Percentiles rank a stretch among this genome's conserved stretches.
Conservation (phyloP, 35 echinoderm and acorn worm genomes). For the Patiria miniata region DNA sequence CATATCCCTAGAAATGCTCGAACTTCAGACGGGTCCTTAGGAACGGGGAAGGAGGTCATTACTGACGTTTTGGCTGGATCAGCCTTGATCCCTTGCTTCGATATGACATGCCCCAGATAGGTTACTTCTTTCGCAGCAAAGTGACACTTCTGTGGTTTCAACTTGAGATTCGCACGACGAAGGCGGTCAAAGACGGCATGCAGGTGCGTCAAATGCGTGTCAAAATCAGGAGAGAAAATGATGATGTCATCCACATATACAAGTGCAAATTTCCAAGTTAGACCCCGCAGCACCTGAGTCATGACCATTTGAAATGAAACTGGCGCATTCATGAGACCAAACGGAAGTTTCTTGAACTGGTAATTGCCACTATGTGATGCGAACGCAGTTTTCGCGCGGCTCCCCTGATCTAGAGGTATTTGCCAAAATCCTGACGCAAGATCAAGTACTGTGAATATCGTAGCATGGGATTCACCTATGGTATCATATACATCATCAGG, state of each 20-base stretch:
- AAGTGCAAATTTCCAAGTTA: slow-evolving; percentile 44
- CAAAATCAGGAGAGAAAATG: slow-evolving; percentile 21
- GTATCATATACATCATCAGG: slow-evolving; percentile 59
- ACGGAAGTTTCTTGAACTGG: slow-evolving; percentile 54
- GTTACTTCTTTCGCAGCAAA: slow-evolving; percentile 57
- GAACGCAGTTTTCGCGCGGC: slow-evolving; percentile 49
- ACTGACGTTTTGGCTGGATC: slow-evolving; percentile 45
- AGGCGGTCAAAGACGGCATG: slow-evolving; percentile 49
- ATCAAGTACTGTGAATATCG: slow-evolving; percentile 47
- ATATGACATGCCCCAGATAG: slow-evolving; percentile 67
- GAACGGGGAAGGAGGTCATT: slow-evolving; percentile 38
- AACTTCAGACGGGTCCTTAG: slow-evolving; percentile 42
- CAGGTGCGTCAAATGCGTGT: slow-evolving; percentile 50
- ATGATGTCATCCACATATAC: slow-evolving; percentile 62
- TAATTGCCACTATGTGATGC: slow-evolving; percentile 43
- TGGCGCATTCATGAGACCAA: slow-evolving; percentile 61
- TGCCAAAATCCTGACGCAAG: slow-evolving; percentile 48
- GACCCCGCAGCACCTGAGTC: slow-evolving; percentile 50
- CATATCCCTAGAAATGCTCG: slow-evolving; percentile 55
- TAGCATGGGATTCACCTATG: slow-evolving; percentile 35
- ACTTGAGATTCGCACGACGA: slow-evolving; percentile 44
- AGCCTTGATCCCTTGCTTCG: slow-evolving; percentile 48
- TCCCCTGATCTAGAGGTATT: slow-evolving; percentile 22
- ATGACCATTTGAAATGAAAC: slow-evolving; percentile 49
- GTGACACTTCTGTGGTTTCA: slow-evolving; percentile 65